These are phyloP conservation scores for Lepus oiostolus DNA, from an alignment of 2,797 vertebrate species.

Conservation along the genomic window DNA sequence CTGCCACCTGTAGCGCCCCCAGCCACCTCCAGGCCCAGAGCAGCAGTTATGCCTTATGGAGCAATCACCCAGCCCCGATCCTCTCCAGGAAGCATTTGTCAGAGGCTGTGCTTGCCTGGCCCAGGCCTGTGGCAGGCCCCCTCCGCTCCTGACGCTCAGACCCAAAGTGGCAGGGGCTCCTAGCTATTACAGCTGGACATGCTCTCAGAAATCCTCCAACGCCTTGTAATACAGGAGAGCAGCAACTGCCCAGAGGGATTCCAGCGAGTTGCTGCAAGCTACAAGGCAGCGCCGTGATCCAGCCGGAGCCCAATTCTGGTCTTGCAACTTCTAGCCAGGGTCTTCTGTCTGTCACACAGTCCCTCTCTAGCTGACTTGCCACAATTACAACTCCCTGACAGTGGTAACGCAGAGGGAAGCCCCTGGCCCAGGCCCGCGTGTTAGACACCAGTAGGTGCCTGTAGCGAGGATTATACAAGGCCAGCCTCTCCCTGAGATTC, in stretches of 20 bases:
- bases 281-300: accelerated
- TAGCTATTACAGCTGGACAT: neutral
- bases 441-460: accelerated
- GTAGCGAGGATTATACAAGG: accelerated
- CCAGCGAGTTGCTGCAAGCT: neutral
- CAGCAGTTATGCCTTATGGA: neutral
- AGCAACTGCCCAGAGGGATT: neutral
- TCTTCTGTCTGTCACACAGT: too few relatives aligned
- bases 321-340: neutral
- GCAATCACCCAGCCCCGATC: too few relatives aligned
- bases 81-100: neutral
- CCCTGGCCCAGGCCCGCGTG: accelerated
- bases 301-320: neutral
- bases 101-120: neutral
- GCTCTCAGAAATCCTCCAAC: neutral
- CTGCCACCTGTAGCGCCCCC: neutral
- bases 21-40: neutral
- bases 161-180: neutral
- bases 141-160: neutral
- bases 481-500: neutral
- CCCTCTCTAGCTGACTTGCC: neutral
- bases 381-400: neutral
- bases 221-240: neutral
- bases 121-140: neutral
- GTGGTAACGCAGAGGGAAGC: accelerated